Evolutionary conservation across 2,888 invertebrate genomes (phyloP), one percentile per base, ranked within the genome.

Genomic region (Germaria angustata): DNA sequence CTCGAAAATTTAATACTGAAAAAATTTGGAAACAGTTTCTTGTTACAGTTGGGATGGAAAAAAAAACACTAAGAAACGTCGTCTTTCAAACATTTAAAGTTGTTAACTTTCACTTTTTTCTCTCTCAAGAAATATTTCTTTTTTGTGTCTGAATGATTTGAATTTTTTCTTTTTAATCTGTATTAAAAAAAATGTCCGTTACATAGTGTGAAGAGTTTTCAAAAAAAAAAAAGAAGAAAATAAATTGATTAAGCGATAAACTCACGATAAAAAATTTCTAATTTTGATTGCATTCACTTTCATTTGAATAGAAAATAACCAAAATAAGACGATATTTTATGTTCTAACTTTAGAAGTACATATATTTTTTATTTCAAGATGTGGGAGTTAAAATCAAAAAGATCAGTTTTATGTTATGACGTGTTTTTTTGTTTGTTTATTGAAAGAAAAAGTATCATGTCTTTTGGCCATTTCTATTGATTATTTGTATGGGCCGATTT

Each of bases 61-160:
- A 32, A 13, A 11, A 15, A 5, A 15, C 22, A 46, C 22, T 7
- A 69, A 63, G 41, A 15, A 55, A 46, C 3, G 24, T 20, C 32
- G 3, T 55, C 32, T 39, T 61, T 61, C 11, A 24, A 36, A 24
- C 57, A 11, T 59, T 9, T 17, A 46, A 65, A 46, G 24, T n/a
- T 28, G 22, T 53, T 53, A 79, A 80, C 79, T 80, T 80, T 80
- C 79, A 80, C 79, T 80, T 73, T 65, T 44, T 71, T 39, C 28
- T 20, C 32, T n/a, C 7, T 57, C 28, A 55, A 55, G 51, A 61
- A 61, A 77, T 22, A 36, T 44, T 53, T 69, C 44, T 59, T 39
- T 28, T 71, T 34, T 28, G 8, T 22, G 13, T 57, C 34, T 59
- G 6, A 36, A 55, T 69, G 59, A 69, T 63, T 77, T 77, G 44